Percentiles rank a stretch among this genome's conserved stretches.
phyloP scores from a whole-genome alignment of 2,797 vertebrate species.

The Lacerta agilis region DNA sequence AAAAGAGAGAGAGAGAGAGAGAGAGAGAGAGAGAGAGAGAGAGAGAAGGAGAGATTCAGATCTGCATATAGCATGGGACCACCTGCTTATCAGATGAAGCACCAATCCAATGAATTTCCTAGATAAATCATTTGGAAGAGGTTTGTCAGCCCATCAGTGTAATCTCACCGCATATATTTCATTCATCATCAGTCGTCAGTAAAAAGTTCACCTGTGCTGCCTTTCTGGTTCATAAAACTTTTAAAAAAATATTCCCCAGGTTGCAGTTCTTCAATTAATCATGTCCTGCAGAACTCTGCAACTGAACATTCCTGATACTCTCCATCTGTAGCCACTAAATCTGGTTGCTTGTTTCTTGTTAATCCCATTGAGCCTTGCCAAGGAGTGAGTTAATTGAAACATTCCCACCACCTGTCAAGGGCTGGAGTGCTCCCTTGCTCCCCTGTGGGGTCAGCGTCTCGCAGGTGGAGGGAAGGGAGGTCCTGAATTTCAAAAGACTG shows the following conservation, averaged over 20 bases:
- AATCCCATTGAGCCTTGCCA: background rate
- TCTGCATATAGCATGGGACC: background rate
- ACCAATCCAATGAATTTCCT: conserved; percentile 46
- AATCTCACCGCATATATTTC: conserved; percentile 39
- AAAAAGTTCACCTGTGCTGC: conserved; percentile 59
- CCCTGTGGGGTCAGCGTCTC: background rate
- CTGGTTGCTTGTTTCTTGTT: conserved; percentile 12
- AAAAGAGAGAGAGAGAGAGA: background rate
- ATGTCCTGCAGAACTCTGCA: conserved; percentile 47
- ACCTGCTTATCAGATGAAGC: conserved; percentile 48
- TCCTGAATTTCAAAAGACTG: background rate
- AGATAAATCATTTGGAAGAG: conserved; percentile 32
- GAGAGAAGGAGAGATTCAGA: background rate
- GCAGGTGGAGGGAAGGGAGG: background rate
- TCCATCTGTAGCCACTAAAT: conserved; percentile 42
- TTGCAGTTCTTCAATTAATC: conserved; percentile 58
- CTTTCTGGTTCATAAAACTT: conserved; percentile 43
- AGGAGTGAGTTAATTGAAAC: background rate
- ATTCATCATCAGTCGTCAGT: conserved; percentile 61
- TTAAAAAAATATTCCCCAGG: conserved; percentile 31
- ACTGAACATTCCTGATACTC: conserved; percentile 43
- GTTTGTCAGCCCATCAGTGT: conserved; percentile 31
- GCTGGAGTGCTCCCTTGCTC: background rate
- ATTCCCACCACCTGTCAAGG: background rate
- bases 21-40: too few relatives aligned